Evolutionary conservation across 92 coral and sea anemone species (phyloP).

Genomic region (Phenganax stokvisi): DNA sequence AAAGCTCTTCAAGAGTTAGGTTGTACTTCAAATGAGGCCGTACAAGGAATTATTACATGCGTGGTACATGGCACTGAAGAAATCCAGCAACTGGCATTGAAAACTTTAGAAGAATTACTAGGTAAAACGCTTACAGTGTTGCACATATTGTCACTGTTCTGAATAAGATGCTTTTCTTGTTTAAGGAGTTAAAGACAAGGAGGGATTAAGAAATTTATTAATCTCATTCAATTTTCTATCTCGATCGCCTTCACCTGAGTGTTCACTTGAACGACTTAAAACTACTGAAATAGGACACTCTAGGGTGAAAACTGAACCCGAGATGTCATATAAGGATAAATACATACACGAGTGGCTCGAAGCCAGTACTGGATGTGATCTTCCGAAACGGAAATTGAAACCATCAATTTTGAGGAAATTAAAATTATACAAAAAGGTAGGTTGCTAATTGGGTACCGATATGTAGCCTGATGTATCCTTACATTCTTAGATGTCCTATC

Average conservation of each 20-base stretch:
- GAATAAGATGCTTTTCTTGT: background rate
- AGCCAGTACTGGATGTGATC: too few relatives aligned
- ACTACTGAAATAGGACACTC: background rate
- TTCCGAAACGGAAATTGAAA: background rate
- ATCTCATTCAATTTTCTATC: background rate
- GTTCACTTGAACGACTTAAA: background rate
- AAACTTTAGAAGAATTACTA: conserved; percentile 14
- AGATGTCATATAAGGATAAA: background rate
- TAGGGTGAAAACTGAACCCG: background rate
- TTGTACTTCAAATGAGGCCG: background rate
- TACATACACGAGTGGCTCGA: conserved; percentile 3
- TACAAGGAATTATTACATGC: conserved; percentile 17
- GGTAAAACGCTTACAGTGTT: background rate
- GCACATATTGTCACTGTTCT: background rate
- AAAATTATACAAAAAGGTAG: background rate
- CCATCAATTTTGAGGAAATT: conserved; percentile 3
- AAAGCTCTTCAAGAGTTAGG: too few relatives aligned
- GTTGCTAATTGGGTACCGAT: background rate
- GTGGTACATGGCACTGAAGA: background rate
- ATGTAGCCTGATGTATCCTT: background rate
- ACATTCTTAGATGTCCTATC: background rate
- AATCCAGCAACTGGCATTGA: conserved; percentile 12
- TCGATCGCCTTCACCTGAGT: background rate
- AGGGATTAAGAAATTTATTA: conserved; percentile 14
- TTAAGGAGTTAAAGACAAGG: conserved; percentile 31